Percentiles rank a stretch among this genome's conserved stretches.
These are phyloP conservation scores for Bostrychus sinensis DNA, from an alignment of 2,113 vertebrate genomes.

Conservation along the genomic window DNA sequence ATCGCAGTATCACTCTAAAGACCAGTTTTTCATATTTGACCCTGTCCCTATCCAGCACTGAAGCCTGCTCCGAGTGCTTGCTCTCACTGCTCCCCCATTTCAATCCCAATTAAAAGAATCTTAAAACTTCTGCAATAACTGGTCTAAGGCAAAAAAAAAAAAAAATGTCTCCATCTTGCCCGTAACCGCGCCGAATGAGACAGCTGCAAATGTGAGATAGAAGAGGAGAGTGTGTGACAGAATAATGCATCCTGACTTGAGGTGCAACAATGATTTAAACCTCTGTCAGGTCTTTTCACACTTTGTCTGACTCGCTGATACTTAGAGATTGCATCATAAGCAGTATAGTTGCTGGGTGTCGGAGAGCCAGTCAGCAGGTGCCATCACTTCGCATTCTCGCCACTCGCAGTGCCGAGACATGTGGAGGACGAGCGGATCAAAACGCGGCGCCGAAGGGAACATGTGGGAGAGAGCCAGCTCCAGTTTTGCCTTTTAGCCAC, in stretches of 20 bases:
- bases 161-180: no score
- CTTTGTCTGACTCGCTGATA: constrained; percentile 40
- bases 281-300: constrained; percentile 52
- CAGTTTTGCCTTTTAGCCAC: constrained; percentile 59
- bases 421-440: constrained; percentile 58
- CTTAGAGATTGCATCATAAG: constrained; percentile 68
- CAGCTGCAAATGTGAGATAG: constrained; percentile 1
- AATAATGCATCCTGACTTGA: constrained; percentile 21
- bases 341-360: constrained; percentile 40
- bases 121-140: no score
- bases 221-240: neutral
- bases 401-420: constrained; percentile 62
- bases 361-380: constrained; percentile 69
- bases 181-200: neutral
- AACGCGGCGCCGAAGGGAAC: constrained; percentile 50
- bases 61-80: neutral
- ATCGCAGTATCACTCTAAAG: no score
- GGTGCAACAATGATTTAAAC: constrained; percentile 26
- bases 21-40: no score
- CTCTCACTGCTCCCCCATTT: no score
- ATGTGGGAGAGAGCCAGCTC: constrained; percentile 63
- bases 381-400: constrained; percentile 72
- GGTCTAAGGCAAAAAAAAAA: no score
- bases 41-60: neutral
- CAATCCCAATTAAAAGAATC: no score